phyloP scores from a whole-genome alignment of 2,888 invertebrate genomes.

The Stegana nigrithorax region DNA sequence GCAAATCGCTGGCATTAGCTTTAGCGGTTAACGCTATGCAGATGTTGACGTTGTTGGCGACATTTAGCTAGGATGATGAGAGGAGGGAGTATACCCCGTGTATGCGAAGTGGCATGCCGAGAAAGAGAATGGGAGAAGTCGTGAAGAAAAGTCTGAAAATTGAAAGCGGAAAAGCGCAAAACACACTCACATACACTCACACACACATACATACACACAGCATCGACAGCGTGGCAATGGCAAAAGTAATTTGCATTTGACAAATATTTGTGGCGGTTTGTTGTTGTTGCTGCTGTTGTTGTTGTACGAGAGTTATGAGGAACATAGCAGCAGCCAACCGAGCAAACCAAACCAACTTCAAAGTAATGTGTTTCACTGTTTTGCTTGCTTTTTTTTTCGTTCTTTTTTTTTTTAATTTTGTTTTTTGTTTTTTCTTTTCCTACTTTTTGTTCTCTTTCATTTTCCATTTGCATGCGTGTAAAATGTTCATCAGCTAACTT shows the following conservation, averaged over 20 bases:
- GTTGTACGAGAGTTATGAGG: not conserved
- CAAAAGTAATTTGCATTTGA: conserved; percentile 55
- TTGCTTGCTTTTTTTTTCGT: not conserved
- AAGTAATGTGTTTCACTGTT: not conserved
- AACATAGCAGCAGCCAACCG: no score
- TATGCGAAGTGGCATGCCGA: not conserved
- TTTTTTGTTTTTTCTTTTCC: not conserved
- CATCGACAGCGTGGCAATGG: not conserved
- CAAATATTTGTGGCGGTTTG: conserved; percentile 45
- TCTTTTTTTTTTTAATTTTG: not conserved
- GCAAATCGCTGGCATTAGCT: no score
- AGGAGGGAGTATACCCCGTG: not conserved
- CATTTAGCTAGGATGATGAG: not conserved
- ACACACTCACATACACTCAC: not conserved
- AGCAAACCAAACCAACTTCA: not conserved
- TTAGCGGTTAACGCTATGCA: no score
- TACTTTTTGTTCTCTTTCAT: not conserved
- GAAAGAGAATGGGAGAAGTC: not conserved
- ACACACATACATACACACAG: no score
- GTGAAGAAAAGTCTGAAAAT: no score
- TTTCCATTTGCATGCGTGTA: not conserved
- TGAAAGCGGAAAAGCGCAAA: conserved; percentile 10
- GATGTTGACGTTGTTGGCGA: not conserved
- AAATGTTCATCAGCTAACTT: not conserved
- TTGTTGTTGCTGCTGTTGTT: conserved; percentile 10